Evolutionary conservation across 2,113 vertebrate genomes (phyloP).

Genomic region (Rallus limicola): DNA sequence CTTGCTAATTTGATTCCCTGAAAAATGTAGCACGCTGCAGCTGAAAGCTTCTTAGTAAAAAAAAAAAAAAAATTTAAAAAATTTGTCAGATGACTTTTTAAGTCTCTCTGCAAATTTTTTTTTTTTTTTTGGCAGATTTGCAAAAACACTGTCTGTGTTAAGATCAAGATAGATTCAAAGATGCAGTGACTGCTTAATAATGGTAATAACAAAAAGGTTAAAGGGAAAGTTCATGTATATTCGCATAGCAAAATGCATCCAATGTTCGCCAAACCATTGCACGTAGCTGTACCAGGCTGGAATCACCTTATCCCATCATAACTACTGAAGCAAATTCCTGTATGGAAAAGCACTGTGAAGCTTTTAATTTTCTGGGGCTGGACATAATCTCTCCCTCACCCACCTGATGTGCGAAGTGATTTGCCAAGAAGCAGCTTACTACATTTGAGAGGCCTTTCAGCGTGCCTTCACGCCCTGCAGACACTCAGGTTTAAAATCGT

Average conservation of each 20-base stretch:
- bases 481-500: neutral
- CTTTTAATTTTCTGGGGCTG: neutral
- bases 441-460: neutral
- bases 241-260: neutral
- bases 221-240: neutral
- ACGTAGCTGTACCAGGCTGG: neutral
- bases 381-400: conserved; percentile 20
- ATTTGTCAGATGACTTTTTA: conserved; percentile 17
- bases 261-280: neutral
- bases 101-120: neutral
- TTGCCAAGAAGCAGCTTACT: neutral
- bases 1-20: neutral
- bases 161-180: neutral
- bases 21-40: neutral
- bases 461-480: neutral
- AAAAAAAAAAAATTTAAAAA: neutral
- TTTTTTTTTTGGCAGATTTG: neutral
- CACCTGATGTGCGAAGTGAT: conserved; percentile 5
- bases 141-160: neutral
- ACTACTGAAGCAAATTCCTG: neutral
- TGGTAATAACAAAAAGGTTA: neutral
- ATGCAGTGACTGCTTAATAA: neutral
- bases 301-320: conserved; percentile 27
- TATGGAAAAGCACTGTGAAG: neutral
- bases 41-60: neutral